A percentile compares a stretch with the other conserved stretches of the same genome.
These are phyloP conservation scores for Saccopteryx bilineata DNA, from an alignment of 2,113 vertebrate species.

Conservation along the genomic window DNA sequence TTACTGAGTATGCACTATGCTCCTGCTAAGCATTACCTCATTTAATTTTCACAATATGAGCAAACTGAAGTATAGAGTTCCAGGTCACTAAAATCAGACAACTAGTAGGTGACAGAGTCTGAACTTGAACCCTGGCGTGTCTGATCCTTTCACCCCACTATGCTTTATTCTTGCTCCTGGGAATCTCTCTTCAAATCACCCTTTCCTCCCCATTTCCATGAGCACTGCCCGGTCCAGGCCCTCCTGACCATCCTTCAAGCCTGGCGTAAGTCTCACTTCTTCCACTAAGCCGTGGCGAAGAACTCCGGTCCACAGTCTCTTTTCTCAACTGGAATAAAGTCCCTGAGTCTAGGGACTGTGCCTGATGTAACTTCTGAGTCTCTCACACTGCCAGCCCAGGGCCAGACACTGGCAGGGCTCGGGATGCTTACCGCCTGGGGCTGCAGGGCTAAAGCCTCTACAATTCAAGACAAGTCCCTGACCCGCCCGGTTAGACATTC, in stretches of 20 bases:
- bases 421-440: not conserved
- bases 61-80: conserved; percentile 26
- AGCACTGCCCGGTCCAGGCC: not conserved
- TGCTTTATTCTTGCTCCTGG: not conserved
- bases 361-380: not conserved
- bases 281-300: not conserved
- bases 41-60: not conserved
- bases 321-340: not conserved
- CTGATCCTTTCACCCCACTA: not conserved
- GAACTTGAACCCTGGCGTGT: not conserved
- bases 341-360: not conserved
- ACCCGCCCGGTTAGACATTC: not conserved
- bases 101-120: not conserved
- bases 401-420: not conserved
- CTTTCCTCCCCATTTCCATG: not conserved
- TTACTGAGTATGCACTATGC: not conserved
- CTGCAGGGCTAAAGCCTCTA: not conserved
- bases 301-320: not conserved
- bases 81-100: conserved; percentile 18
- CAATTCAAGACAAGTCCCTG: not conserved
- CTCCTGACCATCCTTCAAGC: not conserved
- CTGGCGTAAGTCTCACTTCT: not conserved
- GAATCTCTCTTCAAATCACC: not conserved
- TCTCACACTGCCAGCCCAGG: not conserved
- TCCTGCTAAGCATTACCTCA: not conserved